Percentiles rank a stretch among this genome's conserved stretches.
Evolutionary conservation across 2,113 vertebrate species (phyloP).

Genomic region (Phaethornis superciliosus): DNA sequence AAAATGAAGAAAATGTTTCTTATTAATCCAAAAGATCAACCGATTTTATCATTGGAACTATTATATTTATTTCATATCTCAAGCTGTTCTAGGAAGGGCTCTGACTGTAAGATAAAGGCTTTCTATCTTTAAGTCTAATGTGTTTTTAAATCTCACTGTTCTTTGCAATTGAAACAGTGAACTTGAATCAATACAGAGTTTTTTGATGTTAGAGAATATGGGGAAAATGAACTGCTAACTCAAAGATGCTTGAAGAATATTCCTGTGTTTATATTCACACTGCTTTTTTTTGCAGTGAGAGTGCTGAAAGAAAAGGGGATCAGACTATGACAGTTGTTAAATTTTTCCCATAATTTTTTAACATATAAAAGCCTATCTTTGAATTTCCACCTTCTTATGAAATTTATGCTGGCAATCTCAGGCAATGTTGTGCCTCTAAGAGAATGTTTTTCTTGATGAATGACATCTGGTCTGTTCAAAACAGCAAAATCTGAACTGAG

Average conservation of each 20-base stretch:
- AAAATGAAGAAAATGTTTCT: neutral
- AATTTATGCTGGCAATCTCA: neutral
- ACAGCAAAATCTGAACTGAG: neutral
- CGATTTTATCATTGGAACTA: neutral
- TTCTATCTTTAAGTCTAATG: neutral
- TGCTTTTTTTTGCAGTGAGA: neutral
- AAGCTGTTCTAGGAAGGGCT: neutral
- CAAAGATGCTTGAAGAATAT: slow-evolving; percentile 38
- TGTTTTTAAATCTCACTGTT: neutral
- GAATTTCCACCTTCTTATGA: slow-evolving; percentile 18
- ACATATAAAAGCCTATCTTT: neutral
- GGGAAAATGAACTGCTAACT: neutral
- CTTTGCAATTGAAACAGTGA: neutral
- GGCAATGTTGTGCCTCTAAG: neutral
- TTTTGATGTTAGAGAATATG: neutral
- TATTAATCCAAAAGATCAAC: neutral
- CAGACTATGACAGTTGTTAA: slow-evolving; percentile 8
- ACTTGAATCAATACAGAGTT: slow-evolving; percentile 5
- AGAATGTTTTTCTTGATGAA: slow-evolving; percentile 16
- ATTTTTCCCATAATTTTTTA: slow-evolving; percentile 42
- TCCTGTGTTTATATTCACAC: neutral
- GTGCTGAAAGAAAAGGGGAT: neutral
- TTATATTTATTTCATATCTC: neutral
- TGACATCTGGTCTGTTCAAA: neutral
- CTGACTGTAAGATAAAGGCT: neutral